Conservation (phyloP, 2,888 invertebrate genomes). For the Monopis laevigella region DNA sequence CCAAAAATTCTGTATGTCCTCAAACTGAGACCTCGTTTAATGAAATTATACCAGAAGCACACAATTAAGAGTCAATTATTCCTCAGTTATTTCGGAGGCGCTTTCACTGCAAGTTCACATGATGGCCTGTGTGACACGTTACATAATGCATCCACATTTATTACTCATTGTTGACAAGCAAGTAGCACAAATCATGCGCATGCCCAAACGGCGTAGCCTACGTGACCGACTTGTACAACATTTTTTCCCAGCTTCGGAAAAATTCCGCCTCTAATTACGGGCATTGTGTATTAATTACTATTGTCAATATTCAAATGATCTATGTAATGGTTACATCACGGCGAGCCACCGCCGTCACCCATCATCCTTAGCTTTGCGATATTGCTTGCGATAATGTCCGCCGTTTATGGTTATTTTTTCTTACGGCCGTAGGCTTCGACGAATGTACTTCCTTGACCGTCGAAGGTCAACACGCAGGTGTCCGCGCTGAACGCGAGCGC, state of each 20-base stretch:
- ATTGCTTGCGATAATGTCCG: constrained; percentile 15
- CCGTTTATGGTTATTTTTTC: constrained; percentile 17
- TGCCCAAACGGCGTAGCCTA: constrained; percentile 12
- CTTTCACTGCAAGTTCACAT: constrained; percentile 41
- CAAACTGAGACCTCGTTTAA: constrained; percentile 21
- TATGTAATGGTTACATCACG: constrained; percentile 35
- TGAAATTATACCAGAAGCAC: constrained; percentile 25
- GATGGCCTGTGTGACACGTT: constrained; percentile 36
- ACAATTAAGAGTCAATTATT: constrained; percentile 30
- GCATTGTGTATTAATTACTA: constrained; percentile 50
- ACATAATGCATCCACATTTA: constrained; percentile 27
- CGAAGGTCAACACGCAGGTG: constrained; percentile 46
- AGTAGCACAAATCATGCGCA: constrained; percentile 9
- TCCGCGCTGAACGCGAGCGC: too few relatives aligned
- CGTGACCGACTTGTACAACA: constrained; percentile 13
- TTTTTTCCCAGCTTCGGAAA: constrained; percentile 21
- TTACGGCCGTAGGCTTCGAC: constrained; percentile 40
- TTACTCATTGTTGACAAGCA: constrained; percentile 30
- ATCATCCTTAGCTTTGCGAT: constrained; percentile 10
- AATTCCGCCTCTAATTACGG: constrained; percentile 31
- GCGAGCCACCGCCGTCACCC: constrained; percentile 18
- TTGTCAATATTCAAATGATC: constrained; percentile 46
- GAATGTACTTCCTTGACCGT: constrained; percentile 57
- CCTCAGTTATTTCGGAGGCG: constrained; percentile 9
- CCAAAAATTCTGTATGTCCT: not conserved